Evolutionary conservation across 2,113 vertebrate genomes (phyloP).

Genomic region (Sceloporus undulatus): DNA sequence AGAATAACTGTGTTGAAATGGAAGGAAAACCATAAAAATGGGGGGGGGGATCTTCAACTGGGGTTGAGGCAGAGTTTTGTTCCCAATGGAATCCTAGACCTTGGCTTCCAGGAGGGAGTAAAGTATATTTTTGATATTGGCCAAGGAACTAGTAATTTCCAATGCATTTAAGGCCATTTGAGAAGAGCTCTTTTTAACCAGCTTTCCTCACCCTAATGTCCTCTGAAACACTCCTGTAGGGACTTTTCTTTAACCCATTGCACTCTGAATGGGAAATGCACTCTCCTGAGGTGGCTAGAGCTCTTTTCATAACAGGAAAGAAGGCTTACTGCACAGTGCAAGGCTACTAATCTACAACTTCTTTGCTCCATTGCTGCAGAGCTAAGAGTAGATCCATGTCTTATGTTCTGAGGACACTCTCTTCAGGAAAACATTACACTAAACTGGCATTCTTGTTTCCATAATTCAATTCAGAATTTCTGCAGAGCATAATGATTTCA

Average conservation of each 20-base stretch:
- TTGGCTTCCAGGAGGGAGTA: background rate
- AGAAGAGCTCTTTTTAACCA: background rate
- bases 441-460: background rate
- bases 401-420: too few relatives aligned
- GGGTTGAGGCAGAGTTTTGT: background rate
- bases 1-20: too few relatives aligned
- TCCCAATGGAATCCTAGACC: background rate
- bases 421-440: background rate
- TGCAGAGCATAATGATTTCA: background rate
- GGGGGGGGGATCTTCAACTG: background rate
- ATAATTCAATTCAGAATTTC: background rate
- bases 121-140: background rate
- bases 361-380: background rate
- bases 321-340: background rate
- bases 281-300: background rate
- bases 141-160: background rate
- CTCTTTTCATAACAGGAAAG: background rate
- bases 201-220: background rate
- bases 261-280: background rate
- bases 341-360: too few relatives aligned
- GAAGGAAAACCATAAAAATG: background rate
- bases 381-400: background rate
- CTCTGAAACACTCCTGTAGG: background rate
- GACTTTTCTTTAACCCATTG: too few relatives aligned
- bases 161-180: background rate